These are phyloP conservation scores for Andricus curvator DNA, from an alignment of 2,888 invertebrate genomes.

Conservation along the genomic window DNA sequence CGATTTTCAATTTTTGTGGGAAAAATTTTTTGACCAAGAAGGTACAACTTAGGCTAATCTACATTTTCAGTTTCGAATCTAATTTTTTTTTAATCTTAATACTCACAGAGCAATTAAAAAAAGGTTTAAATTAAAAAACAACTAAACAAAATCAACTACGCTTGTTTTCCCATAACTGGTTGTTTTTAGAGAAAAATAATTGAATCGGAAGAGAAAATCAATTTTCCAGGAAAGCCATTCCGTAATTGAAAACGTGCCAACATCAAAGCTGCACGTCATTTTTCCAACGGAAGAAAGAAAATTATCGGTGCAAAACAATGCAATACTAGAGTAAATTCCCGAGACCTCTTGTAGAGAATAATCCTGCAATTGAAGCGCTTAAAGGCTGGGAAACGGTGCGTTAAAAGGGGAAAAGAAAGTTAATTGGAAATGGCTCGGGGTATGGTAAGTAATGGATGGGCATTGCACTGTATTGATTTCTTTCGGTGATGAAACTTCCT, in stretches of 20 bases:
- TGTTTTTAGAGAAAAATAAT: background rate
- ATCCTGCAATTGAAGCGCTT: constrained; percentile 29
- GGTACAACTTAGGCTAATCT: no score
- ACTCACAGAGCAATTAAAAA: no score
- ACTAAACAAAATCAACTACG: no score
- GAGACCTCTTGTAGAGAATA: background rate
- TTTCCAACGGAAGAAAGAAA: constrained; percentile 13
- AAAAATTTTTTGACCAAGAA: no score
- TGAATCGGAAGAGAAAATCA: background rate
- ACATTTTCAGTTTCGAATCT: no score
- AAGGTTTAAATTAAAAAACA: no score
- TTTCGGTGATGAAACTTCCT: constrained; percentile 49
- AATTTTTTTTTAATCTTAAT: no score
- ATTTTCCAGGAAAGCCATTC: background rate
- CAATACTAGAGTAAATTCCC: constrained; percentile 1
- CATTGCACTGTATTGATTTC: constrained; percentile 51
- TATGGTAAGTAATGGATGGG: constrained; percentile 45
- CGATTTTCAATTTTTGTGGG: no score
- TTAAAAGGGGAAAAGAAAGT: constrained; percentile 38
- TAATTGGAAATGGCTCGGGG: constrained; percentile 37
- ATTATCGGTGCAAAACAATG: constrained; percentile 29
- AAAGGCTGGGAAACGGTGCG: constrained; percentile 1
- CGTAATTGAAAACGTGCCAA: constrained; percentile 28
- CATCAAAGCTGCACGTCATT: constrained; percentile 20
- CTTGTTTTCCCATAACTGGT: background rate